Percentiles rank a stretch among this genome's conserved stretches.
Conservation (phyloP, 2,797 vertebrate genomes). For the Anguilla anguilla region DNA sequence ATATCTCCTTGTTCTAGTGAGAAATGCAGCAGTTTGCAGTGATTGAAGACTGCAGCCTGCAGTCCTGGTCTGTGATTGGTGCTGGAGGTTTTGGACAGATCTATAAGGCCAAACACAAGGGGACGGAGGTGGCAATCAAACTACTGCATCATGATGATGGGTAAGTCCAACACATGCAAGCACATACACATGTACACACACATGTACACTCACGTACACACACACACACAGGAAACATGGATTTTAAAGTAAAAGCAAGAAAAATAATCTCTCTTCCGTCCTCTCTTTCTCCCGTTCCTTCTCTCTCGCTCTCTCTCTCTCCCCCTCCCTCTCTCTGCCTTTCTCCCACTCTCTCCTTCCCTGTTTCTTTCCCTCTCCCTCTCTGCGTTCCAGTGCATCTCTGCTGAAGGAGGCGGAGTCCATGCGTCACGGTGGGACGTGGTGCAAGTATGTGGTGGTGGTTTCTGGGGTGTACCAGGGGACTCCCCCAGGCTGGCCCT, state of each 20-base stretch:
- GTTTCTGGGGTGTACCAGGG: constrained; percentile 66
- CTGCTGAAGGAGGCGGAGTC: constrained; percentile 62
- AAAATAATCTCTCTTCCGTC: no score
- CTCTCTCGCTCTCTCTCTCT: background rate
- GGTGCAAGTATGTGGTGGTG: constrained; percentile 59
- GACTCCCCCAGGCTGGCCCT: background rate
- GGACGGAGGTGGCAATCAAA: constrained; percentile 68
- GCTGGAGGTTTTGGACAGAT: constrained; percentile 71
- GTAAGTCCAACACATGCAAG: constrained; percentile 44
- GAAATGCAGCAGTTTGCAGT: constrained; percentile 54
- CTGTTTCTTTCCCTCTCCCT: no score
- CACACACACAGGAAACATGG: background rate
- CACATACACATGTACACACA: background rate
- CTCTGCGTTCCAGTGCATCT: constrained; percentile 29
- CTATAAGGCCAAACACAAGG: constrained; percentile 62
- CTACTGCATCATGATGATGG: constrained; percentile 61
- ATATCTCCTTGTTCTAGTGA: constrained; percentile 36
- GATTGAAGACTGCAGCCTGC: constrained; percentile 50
- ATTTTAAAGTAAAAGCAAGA: no score
- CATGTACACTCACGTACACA: background rate
- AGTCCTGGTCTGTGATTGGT: constrained; percentile 56
- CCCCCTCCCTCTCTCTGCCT: background rate
- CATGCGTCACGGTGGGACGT: constrained; percentile 62
- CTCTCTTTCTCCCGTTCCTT: no score
- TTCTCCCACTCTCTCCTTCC: background rate